Evolutionary conservation across 1,140 invertebrate species (phyloP).

Genomic region (Drosophila guanche): DNA sequence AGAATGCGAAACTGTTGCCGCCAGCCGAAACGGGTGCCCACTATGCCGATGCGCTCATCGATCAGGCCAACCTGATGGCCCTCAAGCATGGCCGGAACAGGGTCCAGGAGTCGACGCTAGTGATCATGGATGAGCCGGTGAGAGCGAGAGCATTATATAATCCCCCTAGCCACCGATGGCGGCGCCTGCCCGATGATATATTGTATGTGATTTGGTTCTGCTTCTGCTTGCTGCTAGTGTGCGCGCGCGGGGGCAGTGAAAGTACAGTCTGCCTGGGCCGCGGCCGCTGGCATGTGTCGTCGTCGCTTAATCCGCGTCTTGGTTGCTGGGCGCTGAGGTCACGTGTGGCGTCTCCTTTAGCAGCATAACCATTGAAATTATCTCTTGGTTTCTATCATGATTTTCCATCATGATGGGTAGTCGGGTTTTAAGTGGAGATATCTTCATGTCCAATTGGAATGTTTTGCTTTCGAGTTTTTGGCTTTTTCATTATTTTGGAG

Average conservation of each 20-base stretch:
- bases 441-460: slow-evolving; percentile 21
- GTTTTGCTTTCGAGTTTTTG: neutral
- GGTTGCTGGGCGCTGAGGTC: too few species aligned
- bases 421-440: neutral
- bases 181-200: slow-evolving; percentile 3
- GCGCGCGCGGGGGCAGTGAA: slow-evolving; percentile 49
- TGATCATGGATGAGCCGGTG: slow-evolving; percentile 78
- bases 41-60: slow-evolving; percentile 48
- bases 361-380: too few species aligned
- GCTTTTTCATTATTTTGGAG: neutral
- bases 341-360: too few species aligned
- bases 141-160: slow-evolving; percentile 70
- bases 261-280: slow-evolving; percentile 71
- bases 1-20: slow-evolving; percentile 83
- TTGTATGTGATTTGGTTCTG: slow-evolving; percentile 5
- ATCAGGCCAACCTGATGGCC: slow-evolving; percentile 47
- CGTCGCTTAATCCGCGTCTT: too few species aligned
- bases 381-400: too few species aligned
- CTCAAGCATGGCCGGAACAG: slow-evolving; percentile 48
- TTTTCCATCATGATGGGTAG: too few species aligned
- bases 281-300: too few species aligned
- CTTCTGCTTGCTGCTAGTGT: slow-evolving; percentile 23
- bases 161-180: slow-evolving; percentile 10
- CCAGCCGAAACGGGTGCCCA: slow-evolving; percentile 77
- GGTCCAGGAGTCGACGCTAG: slow-evolving; percentile 34